These are phyloP conservation scores for Cyanistes caeruleus DNA, from an alignment of 2,113 vertebrate species.

Conservation along the genomic window DNA sequence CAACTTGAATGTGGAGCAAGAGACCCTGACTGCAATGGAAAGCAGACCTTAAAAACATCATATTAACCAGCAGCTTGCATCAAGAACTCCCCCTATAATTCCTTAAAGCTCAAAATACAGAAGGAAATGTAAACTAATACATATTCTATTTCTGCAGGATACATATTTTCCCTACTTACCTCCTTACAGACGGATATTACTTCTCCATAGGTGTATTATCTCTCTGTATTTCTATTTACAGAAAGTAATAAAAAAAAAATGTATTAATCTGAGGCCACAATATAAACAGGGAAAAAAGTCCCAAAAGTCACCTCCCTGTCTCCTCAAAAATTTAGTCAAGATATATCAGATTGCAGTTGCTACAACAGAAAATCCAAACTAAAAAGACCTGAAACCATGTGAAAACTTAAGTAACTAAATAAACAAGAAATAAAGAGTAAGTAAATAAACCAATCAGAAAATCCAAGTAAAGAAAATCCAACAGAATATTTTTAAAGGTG, in stretches of 20 bases:
- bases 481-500: neutral
- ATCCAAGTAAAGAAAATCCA: neutral
- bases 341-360: neutral
- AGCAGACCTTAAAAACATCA: conserved; percentile 11
- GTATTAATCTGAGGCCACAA: neutral
- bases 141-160: conserved; percentile 27
- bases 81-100: neutral
- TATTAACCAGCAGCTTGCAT: conserved; percentile 8
- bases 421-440: neutral
- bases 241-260: conserved; percentile 16
- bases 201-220: conserved; percentile 20
- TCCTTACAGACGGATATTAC: conserved; percentile 1
- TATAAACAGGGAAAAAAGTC: neutral
- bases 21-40: neutral
- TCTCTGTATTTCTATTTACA: conserved; percentile 14
- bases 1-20: neutral
- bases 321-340: neutral
- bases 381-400: neutral
- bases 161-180: neutral
- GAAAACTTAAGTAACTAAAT: neutral
- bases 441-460: neutral
- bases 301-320: neutral
- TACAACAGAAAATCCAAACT: neutral
- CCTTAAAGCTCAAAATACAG: conserved; percentile 5
- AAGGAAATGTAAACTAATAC: conserved; percentile 32